Percentiles rank a stretch among this genome's conserved stretches.
Evolutionary conservation across 2,888 invertebrate species (phyloP).

Genomic region (Catocala fraxini): DNA sequence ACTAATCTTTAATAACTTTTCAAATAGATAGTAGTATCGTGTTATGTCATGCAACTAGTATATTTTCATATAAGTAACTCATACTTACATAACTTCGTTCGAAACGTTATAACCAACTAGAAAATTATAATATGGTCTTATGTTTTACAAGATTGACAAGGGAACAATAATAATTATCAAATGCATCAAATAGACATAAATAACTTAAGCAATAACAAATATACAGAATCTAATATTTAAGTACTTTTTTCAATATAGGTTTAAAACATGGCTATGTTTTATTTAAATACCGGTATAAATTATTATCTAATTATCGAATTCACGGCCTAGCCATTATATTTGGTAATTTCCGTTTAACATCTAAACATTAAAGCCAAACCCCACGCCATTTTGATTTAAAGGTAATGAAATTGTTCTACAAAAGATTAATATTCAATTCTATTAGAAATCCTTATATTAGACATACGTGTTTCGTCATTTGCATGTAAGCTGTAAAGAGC

Average conservation of each 20-base stretch:
- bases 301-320: constrained; percentile 41
- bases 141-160: too few relatives aligned
- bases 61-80: too few relatives aligned
- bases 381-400: constrained; percentile 34
- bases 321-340: constrained; percentile 32
- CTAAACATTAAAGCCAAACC: constrained; percentile 49
- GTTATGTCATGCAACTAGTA: too few relatives aligned
- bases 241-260: not conserved
- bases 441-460: constrained; percentile 53
- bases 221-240: too few relatives aligned
- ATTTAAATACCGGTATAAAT: constrained; percentile 22
- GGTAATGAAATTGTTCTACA: constrained; percentile 21
- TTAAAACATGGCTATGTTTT: constrained; percentile 19
- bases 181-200: too few relatives aligned
- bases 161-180: too few relatives aligned
- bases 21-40: too few relatives aligned
- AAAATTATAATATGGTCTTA: too few relatives aligned
- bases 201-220: too few relatives aligned
- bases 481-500: constrained; percentile 73
- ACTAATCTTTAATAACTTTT: too few relatives aligned
- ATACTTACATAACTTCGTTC: too few relatives aligned
- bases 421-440: constrained; percentile 29
- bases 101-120: too few relatives aligned
- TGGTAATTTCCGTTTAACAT: constrained; percentile 54
- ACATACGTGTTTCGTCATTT: constrained; percentile 69